Evolutionary conservation across 2,797 vertebrate genomes (phyloP).

Genomic region (Pampus argenteus): DNA sequence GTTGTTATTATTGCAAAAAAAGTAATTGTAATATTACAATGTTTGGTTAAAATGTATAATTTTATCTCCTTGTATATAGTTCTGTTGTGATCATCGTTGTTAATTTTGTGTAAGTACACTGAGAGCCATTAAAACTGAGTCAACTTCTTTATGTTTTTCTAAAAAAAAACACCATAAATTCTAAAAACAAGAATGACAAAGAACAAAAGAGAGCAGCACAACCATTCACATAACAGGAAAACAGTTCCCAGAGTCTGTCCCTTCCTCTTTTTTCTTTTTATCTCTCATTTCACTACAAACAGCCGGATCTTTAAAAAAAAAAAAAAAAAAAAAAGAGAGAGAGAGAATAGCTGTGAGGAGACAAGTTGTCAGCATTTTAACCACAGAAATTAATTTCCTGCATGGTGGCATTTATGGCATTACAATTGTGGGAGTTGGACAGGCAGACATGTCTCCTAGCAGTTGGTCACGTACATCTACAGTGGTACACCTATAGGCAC

Average conservation of each 20-base stretch:
- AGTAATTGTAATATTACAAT: conserved; percentile 1
- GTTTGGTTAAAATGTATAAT: conserved; percentile 9
- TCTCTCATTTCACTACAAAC: conserved; percentile 27
- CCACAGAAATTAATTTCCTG: conserved; percentile 63
- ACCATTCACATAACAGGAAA: conserved; percentile 7
- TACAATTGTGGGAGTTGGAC: conserved; percentile 56
- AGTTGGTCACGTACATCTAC: conserved; percentile 57
- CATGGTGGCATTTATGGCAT: conserved; percentile 33
- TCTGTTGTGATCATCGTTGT: no score
- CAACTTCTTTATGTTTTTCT: no score
- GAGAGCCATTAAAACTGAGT: no score
- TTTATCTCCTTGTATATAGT: no score
- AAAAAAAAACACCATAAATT: neutral
- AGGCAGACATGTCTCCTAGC: conserved; percentile 31
- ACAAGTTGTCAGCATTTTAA: conserved; percentile 55
- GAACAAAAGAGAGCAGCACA: conserved; percentile 24
- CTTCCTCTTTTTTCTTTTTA: conserved; percentile 19
- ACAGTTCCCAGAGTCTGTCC: conserved; percentile 19
- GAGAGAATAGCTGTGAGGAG: conserved; percentile 48
- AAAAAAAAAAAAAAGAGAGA: no score
- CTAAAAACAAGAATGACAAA: neutral
- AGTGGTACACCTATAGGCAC: conserved; percentile 31
- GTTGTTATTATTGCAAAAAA: conserved; percentile 1
- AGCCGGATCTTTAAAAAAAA: conserved; percentile 23
- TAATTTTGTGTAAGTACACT: no score